Percentiles rank a stretch among this genome's conserved stretches.
Evolutionary conservation across 92 coral and sea anemone species (phyloP).

Genomic region (Nematostella vectensis): DNA sequence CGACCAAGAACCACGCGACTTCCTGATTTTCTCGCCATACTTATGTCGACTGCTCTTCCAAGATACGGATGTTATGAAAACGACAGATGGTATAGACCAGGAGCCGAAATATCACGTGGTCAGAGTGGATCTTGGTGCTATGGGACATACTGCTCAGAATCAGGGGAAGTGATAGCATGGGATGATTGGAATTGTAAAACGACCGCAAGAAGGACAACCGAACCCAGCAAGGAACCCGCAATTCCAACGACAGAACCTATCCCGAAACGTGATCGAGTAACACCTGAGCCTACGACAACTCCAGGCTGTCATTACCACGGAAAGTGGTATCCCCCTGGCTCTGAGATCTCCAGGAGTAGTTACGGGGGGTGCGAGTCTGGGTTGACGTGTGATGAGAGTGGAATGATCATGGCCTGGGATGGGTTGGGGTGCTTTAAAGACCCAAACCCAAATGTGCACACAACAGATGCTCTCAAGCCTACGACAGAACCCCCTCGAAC

Average conservation of each 20-base stretch:
- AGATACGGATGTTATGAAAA: constrained; percentile 29
- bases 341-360: not conserved
- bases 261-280: too few species aligned
- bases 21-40: not conserved
- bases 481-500: not conserved
- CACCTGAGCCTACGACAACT: not conserved
- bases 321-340: constrained; percentile 20
- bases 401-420: constrained; percentile 22
- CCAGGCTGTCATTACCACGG: constrained; percentile 31
- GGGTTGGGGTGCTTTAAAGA: constrained; percentile 4
- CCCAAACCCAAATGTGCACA: not conserved
- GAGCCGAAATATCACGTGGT: constrained; percentile 4
- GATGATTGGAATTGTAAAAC: constrained; percentile 35
- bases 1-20: not conserved
- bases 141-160: constrained; percentile 1
- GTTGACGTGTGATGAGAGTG: not conserved
- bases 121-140: constrained; percentile 1
- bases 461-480: not conserved
- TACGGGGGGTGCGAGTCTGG: not conserved
- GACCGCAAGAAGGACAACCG: constrained; percentile 6
- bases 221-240: too few species aligned
- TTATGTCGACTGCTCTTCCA: not conserved
- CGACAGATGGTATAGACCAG: constrained; percentile 20
- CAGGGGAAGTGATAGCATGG: constrained; percentile 11
- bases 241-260: too few species aligned